Conservation (phyloP, 2,113 vertebrate species). For the Amphilophus citrinellus region DNA sequence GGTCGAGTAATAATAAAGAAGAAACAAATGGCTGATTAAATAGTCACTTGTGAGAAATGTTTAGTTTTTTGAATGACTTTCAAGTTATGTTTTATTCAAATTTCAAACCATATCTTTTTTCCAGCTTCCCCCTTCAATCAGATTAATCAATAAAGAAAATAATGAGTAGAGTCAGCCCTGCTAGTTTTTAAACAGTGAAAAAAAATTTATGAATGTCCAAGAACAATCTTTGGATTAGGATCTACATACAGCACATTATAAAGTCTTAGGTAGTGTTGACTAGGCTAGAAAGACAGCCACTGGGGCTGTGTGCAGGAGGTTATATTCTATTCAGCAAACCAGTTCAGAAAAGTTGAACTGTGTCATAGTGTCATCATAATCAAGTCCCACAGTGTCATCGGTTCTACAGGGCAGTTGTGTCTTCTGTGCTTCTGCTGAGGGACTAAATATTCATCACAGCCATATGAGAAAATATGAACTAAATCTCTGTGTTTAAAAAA, state of each 20-base stretch:
- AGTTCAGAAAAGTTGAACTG: not conserved
- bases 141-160: not conserved
- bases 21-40: not conserved
- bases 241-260: too few relatives aligned
- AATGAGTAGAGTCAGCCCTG: not conserved
- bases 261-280: too few relatives aligned
- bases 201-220: not conserved
- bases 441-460: conserved; percentile 3
- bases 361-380: too few relatives aligned
- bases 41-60: not conserved
- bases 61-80: not conserved
- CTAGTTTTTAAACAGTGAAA: not conserved
- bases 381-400: not conserved
- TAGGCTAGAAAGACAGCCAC: too few relatives aligned
- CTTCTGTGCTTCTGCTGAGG: not conserved
- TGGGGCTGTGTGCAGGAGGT: not conserved
- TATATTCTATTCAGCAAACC: not conserved
- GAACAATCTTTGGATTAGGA: not conserved
- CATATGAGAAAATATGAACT: not conserved
- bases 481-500: not conserved
- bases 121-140: not conserved
- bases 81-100: not conserved
- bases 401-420: not conserved
- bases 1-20: not conserved
- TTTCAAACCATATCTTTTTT: not conserved